A percentile compares a stretch with the other conserved stretches of the same genome.
These are phyloP conservation scores for Philaethria dido DNA, from an alignment of 2,888 invertebrate species.

Conservation along the genomic window DNA sequence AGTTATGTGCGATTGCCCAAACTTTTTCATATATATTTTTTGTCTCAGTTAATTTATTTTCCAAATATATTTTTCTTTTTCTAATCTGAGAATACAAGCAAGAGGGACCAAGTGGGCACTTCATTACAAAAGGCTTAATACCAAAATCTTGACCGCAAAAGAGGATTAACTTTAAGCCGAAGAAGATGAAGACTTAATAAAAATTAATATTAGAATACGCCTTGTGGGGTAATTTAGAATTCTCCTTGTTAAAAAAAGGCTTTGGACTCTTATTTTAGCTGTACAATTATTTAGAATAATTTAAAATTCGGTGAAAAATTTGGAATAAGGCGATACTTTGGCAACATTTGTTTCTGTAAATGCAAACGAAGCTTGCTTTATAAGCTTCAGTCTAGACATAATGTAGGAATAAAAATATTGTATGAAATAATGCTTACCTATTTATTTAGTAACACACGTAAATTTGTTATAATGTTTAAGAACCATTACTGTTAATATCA, in stretches of 20 bases:
- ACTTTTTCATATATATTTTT: background rate
- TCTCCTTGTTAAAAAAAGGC: conserved; percentile 13
- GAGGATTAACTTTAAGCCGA: conserved; percentile 54
- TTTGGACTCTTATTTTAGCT: conserved; percentile 12
- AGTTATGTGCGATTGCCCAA: background rate
- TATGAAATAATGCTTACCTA: background rate
- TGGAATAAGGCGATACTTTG: conserved; percentile 41
- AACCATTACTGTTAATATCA: too few species aligned
- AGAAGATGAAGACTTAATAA: conserved; percentile 31
- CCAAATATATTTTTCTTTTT: conserved; percentile 3
- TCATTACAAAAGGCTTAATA: conserved; percentile 76
- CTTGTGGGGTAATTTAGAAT: conserved; percentile 14
- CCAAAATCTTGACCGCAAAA: conserved; percentile 62
- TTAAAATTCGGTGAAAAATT: conserved; percentile 38
- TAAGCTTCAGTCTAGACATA: conserved; percentile 43
- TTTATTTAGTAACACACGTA: conserved; percentile 8
- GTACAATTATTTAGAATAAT: conserved; percentile 29
- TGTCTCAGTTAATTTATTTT: background rate
- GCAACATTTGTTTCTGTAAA: conserved; percentile 45
- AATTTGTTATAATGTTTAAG: background rate
- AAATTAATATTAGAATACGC: conserved; percentile 25
- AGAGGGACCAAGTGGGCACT: conserved; percentile 63
- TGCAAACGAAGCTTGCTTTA: conserved; percentile 44
- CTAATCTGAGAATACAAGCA: conserved; percentile 49
- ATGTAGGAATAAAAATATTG: conserved; percentile 18